A percentile compares a stretch with the other conserved stretches of the same genome.
These are phyloP conservation scores for Spilogale gracilis DNA, from an alignment of 2,113 vertebrate genomes.

Conservation along the genomic window DNA sequence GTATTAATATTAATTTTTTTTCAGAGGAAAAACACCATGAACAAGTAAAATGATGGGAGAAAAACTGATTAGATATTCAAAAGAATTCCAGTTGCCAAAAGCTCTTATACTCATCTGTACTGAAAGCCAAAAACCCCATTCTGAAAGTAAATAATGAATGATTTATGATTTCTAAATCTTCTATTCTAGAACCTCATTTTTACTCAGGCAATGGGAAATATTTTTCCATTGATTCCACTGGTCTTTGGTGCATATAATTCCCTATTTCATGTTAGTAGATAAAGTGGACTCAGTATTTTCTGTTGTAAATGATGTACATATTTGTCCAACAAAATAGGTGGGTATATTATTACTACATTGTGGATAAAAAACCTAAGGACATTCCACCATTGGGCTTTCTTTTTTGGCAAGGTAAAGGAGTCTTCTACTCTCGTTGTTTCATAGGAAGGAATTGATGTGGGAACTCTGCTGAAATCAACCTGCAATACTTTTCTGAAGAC, in stretches of 20 bases:
- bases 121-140: background rate
- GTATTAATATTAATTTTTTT: background rate
- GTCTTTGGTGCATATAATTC: background rate
- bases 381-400: background rate
- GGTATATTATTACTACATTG: background rate
- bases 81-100: background rate
- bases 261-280: background rate
- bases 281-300: background rate
- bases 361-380: background rate
- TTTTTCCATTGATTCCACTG: background rate
- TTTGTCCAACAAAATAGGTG: background rate
- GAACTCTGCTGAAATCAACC: conserved; percentile 95
- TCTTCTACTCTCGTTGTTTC: conserved; percentile 73
- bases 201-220: background rate
- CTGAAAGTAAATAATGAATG: background rate
- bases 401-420: conserved; percentile 44
- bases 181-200: background rate
- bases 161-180: background rate
- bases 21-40: background rate
- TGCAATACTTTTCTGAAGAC: conserved; percentile 98
- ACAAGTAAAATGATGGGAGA: background rate
- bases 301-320: background rate
- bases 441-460: conserved; percentile 92
- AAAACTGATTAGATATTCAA: background rate
- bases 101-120: background rate